Conservation (phyloP, 2,113 vertebrate genomes). For the Lophotis ruficrista region DNA sequence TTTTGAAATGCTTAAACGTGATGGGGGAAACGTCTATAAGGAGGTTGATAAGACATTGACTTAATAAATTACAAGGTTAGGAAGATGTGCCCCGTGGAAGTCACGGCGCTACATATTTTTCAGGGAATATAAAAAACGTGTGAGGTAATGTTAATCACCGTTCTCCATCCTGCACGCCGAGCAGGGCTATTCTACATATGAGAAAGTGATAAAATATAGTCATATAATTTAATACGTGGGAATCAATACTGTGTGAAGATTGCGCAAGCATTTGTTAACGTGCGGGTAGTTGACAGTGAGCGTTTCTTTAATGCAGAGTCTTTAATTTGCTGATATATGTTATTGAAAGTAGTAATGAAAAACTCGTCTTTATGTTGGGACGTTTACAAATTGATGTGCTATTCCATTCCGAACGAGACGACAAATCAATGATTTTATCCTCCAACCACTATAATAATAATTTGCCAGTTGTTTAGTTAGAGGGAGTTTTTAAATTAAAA, state of each 20-base stretch:
- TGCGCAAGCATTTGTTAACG: not conserved
- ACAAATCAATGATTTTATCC: conserved; percentile 51
- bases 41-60: conserved; percentile 27
- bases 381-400: not conserved
- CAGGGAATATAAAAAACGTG: conserved; percentile 14
- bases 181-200: conserved; percentile 4
- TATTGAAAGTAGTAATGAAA: conserved; percentile 9
- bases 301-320: not conserved
- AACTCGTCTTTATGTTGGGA: conserved; percentile 43
- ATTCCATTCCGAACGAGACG: not conserved
- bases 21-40: not conserved
- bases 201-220: conserved; percentile 29
- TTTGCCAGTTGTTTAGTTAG: conserved; percentile 44
- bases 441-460: not conserved
- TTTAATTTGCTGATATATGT: not conserved
- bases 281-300: not conserved
- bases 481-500: conserved; percentile 29
- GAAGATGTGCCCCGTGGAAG: conserved; percentile 41
- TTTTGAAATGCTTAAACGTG: not conserved
- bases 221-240: conserved; percentile 7
- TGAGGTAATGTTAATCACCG: conserved; percentile 54
- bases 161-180: not conserved
- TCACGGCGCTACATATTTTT: not conserved
- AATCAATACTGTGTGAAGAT: conserved; percentile 18
- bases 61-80: conserved; percentile 46